These are phyloP conservation scores for Daphoenositta chrysoptera DNA, from an alignment of 2,113 vertebrate species.

Conservation along the genomic window DNA sequence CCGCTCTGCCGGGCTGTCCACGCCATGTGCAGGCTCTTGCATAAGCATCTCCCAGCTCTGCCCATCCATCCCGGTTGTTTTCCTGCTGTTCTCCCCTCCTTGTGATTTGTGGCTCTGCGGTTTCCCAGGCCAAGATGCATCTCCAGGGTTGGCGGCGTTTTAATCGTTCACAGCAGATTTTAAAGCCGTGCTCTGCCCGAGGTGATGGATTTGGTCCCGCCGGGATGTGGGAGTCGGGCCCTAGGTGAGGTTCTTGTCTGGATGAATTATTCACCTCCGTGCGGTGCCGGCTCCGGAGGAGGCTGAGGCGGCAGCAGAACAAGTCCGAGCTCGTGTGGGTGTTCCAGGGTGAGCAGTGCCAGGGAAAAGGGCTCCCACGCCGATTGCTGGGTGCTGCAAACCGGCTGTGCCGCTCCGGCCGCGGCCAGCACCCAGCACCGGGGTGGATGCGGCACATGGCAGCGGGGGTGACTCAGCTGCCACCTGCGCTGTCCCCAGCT, in stretches of 20 bases:
- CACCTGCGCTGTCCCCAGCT: slow-evolving; percentile 26
- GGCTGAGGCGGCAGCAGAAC: rapidly evolving
- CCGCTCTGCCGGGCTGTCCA: not conserved
- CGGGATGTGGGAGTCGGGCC: rapidly evolving
- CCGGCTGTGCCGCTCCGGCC: not conserved
- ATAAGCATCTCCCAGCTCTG: not conserved
- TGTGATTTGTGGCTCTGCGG: not conserved
- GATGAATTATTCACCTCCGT: not conserved
- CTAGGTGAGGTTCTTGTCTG: not conserved
- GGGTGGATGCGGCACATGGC: not conserved
- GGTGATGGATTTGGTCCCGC: not conserved
- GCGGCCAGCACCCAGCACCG: rapidly evolving
- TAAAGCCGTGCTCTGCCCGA: not conserved
- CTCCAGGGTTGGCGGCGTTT: not conserved
- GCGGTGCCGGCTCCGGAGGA: rapidly evolving
- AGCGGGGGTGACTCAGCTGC: not conserved
- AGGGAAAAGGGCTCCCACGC: rapidly evolving
- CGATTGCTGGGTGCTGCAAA: rapidly evolving
- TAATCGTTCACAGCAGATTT: not conserved
- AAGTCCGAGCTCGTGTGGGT: not conserved
- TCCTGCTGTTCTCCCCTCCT: not conserved
- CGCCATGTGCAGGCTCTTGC: not conserved
- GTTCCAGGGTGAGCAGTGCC: not conserved
- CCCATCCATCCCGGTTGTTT: not conserved
- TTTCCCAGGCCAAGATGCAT: not conserved